Evolutionary conservation across 2,888 invertebrate species (phyloP).

Genomic region (Mantis religiosa): DNA sequence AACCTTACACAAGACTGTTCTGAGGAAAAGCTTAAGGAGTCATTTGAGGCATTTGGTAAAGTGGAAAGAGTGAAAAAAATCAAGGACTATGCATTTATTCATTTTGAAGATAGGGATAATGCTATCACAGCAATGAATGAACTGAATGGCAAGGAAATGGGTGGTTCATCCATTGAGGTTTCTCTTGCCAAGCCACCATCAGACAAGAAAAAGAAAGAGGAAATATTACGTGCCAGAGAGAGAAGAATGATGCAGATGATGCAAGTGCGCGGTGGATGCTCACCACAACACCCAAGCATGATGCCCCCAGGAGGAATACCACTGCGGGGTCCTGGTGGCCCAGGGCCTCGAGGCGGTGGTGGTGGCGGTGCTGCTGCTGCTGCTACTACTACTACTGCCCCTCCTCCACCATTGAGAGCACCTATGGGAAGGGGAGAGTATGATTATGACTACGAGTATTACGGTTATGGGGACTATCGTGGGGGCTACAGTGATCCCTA

Average conservation of each 20-base stretch:
- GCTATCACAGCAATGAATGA: constrained; percentile 78
- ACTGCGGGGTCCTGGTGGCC: constrained; percentile 37
- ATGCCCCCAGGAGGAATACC: constrained; percentile 46
- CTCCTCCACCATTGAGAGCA: constrained; percentile 53
- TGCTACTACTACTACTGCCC: constrained; percentile 37
- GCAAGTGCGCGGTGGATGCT: constrained; percentile 78
- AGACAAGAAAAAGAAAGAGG: constrained; percentile 97
- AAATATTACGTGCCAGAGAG: constrained; percentile 85
- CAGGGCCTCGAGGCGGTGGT: constrained; percentile 45
- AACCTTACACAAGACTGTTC: constrained; percentile 96
- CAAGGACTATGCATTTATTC: constrained; percentile 99
- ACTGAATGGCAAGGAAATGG: constrained; percentile 80
- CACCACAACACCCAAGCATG: constrained; percentile 70
- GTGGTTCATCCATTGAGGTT: constrained; percentile 86
- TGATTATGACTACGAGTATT: constrained; percentile 97
- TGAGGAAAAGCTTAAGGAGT: constrained; percentile 92
- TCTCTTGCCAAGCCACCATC: constrained; percentile 98
- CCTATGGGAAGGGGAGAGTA: constrained; percentile 83
- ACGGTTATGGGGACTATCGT: constrained; percentile 96
- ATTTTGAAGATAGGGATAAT: constrained; percentile 51
- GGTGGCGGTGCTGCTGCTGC: constrained; percentile 41
- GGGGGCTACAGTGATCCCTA: constrained; percentile 94
- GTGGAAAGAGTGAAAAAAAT: constrained; percentile 98
- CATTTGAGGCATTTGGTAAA: constrained; percentile 90
- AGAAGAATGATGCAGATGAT: constrained; percentile 93